Evolutionary conservation across 2,888 invertebrate species (phyloP), one percentile per base, ranked within the genome.

Genomic region (Palloptera scutellata): DNA sequence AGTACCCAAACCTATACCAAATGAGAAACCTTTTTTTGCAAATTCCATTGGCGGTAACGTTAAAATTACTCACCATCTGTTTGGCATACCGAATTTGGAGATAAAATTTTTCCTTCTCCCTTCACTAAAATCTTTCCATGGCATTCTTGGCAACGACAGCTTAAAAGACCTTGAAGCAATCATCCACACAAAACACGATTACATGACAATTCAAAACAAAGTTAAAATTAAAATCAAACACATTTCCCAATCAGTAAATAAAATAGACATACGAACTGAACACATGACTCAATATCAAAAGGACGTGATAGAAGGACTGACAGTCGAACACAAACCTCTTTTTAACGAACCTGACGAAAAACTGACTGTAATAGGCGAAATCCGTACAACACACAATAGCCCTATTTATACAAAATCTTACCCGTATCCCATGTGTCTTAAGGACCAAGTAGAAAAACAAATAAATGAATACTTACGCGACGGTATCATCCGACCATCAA

Each of bases 281-380:
- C 68, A 70, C 40, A 55, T 61, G 62, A 59, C 58, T 12, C 45
- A 57, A 53, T 13, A 58, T 20, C 70, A 70, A 62, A 57, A 45
- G 59, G 48, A 59, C 13, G 15, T 45, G 19, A 30, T 69, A 41
- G 58, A 67, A 60, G 13, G 30, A 17, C 41, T 70, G 11, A 64
- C 66, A 15, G 55, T 41, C 52, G 51, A 43, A 11, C 62, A 58
- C 53, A 55, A 48, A 8, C 51, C 61, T 4, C 59, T 67, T 40
- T 62, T 62, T 52, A 58, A 30, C n/a, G 66, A 51, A 12, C 66
- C 61, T 4, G 57, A 66, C 48, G 61, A 66, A 57, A 66, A 57
- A 55, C 55, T 55, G 13, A 51, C 19, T 15, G 67, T 67, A 40
- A 61, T 42, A 60, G 66, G 55, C 4, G 53, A 66, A 66, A 66